A percentile compares a stretch with the other conserved stretches of the same genome.
These are phyloP conservation scores for Heliconius eleuchia DNA, from an alignment of 1,140 invertebrate species.

Conservation along the genomic window DNA sequence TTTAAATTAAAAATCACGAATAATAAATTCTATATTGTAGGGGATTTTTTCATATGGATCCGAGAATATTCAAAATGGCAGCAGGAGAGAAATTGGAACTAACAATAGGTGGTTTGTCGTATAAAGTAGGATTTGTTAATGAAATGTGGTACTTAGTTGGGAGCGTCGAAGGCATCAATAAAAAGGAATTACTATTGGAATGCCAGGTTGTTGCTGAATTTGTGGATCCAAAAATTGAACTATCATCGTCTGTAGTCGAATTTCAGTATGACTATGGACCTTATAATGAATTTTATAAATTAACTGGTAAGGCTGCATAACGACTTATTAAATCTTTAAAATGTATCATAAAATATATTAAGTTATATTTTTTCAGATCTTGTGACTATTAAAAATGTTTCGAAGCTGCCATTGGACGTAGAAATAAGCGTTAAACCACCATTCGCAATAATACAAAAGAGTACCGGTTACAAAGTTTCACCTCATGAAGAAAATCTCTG, in stretches of 20 bases:
- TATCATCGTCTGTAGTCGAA: conserved; percentile 58
- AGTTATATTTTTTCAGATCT: conserved; percentile 56
- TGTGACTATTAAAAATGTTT: conserved; percentile 71
- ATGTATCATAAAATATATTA: not conserved
- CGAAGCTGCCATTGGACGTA: conserved; percentile 65
- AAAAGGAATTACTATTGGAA: conserved; percentile 70
- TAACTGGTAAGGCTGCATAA: conserved; percentile 55
- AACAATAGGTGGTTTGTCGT: conserved; percentile 57
- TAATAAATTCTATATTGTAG: conserved; percentile 33
- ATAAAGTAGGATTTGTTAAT: conserved; percentile 61
- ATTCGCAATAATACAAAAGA: conserved; percentile 68
- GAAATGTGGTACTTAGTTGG: conserved; percentile 76
- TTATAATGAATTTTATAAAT: conserved; percentile 72
- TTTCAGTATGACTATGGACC: conserved; percentile 72
- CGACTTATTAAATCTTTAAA: not conserved
- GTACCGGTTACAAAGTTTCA: conserved; percentile 58
- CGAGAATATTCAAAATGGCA: conserved; percentile 64
- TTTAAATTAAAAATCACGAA: not conserved
- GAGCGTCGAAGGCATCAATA: conserved; percentile 73
- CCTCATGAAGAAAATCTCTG: conserved; percentile 59
- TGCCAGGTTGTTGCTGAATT: conserved; percentile 67
- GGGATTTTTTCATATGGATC: conserved; percentile 67
- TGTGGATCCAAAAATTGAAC: conserved; percentile 73
- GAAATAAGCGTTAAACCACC: conserved; percentile 67
- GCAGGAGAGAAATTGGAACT: conserved; percentile 69